Conservation (phyloP, 2,888 invertebrate species). For the Agrotis puta region DNA sequence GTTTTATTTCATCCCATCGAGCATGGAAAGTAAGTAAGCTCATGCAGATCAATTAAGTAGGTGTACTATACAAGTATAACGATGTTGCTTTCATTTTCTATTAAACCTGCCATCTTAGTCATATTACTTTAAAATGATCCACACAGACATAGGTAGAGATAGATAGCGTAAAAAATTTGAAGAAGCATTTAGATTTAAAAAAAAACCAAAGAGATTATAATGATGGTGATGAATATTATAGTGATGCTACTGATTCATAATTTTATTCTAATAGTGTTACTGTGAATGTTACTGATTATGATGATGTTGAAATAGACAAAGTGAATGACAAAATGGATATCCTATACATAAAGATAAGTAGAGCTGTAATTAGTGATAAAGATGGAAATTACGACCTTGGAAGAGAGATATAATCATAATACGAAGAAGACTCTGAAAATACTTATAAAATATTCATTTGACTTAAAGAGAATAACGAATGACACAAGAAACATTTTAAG, state of each 20-base stretch:
- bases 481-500: background rate
- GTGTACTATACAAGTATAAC: background rate
- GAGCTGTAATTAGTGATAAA: background rate
- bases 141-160: background rate
- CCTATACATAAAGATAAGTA: background rate
- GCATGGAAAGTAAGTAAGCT: constrained; percentile 19
- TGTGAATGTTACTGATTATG: background rate
- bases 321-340: background rate
- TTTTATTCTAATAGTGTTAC: background rate
- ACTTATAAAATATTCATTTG: constrained; percentile 7
- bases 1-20: constrained; percentile 8
- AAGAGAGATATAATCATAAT: background rate
- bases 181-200: background rate
- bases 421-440: background rate
- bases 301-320: background rate
- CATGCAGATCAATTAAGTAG: constrained; percentile 16
- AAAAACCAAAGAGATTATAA: background rate
- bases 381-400: background rate
- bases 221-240: background rate
- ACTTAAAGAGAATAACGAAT: constrained; percentile 10
- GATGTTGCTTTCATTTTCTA: constrained; percentile 29
- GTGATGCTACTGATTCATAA: no score
- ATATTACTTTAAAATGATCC: constrained; percentile 26
- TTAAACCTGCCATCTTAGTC: constrained; percentile 13
- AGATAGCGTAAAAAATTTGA: background rate